A percentile compares a stretch with the other conserved stretches of the same genome.
phyloP scores from a whole-genome alignment of 2,888 invertebrate genomes.

The Drepana falcataria region DNA sequence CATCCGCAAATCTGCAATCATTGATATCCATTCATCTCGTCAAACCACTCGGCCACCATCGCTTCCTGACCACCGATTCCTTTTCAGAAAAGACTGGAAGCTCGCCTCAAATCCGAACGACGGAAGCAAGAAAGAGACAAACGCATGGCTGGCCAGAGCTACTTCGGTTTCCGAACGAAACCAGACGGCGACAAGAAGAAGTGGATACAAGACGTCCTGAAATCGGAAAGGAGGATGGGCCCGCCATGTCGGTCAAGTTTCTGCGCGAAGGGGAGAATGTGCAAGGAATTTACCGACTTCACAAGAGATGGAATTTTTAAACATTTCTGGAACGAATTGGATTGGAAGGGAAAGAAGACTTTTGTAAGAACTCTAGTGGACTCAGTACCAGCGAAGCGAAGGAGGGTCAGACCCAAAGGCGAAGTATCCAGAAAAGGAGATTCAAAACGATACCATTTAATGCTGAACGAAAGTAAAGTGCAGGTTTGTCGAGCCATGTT shows the following conservation, averaged over 20 bases:
- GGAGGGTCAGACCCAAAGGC: slow-evolving; percentile 34
- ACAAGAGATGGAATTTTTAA: slow-evolving; percentile 36
- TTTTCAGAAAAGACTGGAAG: slow-evolving; percentile 22
- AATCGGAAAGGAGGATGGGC: slow-evolving; percentile 44
- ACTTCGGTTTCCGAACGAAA: slow-evolving; percentile 44
- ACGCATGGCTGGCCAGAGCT: slow-evolving; percentile 54
- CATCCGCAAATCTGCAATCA: too few relatives aligned
- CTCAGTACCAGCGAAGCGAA: slow-evolving; percentile 37
- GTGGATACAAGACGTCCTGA: slow-evolving; percentile 54
- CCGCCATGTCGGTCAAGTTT: slow-evolving; percentile 37
- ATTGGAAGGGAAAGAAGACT: slow-evolving; percentile 46
- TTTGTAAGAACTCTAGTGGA: slow-evolving; percentile 41
- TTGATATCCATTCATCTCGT: too few relatives aligned
- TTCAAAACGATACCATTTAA: slow-evolving; percentile 43
- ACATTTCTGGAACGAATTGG: slow-evolving; percentile 49
- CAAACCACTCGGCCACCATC: too few relatives aligned
- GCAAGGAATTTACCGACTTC: slow-evolving; percentile 28
- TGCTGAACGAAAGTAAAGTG: slow-evolving; percentile 23
- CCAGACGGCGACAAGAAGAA: slow-evolving; percentile 23
- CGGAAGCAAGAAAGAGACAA: slow-evolving; percentile 45
- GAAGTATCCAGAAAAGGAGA: slow-evolving; percentile 42
- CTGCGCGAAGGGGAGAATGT: slow-evolving; percentile 29
- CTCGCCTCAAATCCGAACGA: slow-evolving; percentile 30
- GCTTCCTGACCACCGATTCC: slow-evolving; percentile 1
- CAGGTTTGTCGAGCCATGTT: slow-evolving; percentile 50